Percentiles rank a stretch among this genome's conserved stretches.
Conservation (phyloP, 2,113 vertebrate species). For the Camelus bactrianus region DNA sequence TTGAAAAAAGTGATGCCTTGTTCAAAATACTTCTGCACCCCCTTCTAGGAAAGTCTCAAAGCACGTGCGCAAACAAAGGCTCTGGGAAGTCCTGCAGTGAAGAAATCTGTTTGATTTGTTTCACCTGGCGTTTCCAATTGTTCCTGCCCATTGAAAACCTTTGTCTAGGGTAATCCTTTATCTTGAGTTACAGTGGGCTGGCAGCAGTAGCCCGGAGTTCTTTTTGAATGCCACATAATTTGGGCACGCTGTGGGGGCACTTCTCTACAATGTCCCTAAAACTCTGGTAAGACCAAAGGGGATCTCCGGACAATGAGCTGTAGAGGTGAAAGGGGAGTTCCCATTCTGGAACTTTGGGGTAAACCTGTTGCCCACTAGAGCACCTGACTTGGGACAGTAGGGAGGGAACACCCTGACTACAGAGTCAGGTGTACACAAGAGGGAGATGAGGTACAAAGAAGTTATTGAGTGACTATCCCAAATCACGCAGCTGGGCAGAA, state of each 20-base stretch:
- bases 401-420: background rate
- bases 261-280: background rate
- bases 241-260: background rate
- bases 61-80: background rate
- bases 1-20: background rate
- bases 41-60: background rate
- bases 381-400: background rate
- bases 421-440: background rate
- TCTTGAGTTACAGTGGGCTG: background rate
- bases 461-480: background rate
- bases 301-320: background rate
- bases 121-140: background rate
- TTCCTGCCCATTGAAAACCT: background rate
- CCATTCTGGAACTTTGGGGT: background rate
- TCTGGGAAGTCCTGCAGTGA: background rate
- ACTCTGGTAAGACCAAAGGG: background rate
- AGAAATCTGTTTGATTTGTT: background rate
- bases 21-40: background rate
- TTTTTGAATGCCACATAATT: background rate
- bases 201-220: background rate
- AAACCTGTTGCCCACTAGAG: background rate
- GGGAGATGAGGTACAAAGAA: slow-evolving; percentile 3
- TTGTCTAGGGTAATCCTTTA: background rate
- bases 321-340: background rate
- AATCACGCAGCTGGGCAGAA: background rate